Percentiles rank a stretch among this genome's conserved stretches.
phyloP scores from a whole-genome alignment of 2,888 invertebrate species.

The Catocala nupta region DNA sequence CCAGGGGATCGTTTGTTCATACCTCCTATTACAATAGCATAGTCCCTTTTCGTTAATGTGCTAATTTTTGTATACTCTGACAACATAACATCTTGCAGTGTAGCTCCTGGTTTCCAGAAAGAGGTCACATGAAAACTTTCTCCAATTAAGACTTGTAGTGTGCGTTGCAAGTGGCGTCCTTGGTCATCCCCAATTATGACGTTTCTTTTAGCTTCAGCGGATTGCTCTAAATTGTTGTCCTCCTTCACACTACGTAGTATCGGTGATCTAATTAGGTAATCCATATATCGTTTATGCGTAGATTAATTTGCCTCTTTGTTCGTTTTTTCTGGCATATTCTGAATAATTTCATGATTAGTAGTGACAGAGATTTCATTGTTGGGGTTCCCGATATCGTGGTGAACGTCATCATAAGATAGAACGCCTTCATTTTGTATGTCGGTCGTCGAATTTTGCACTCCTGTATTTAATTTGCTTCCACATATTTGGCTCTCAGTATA shows the following conservation, averaged over 20 bases:
- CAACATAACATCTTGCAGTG: neutral
- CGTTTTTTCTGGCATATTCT: neutral
- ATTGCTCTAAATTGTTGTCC: neutral
- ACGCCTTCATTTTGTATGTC: neutral
- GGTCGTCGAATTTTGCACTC: neutral
- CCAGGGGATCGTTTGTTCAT: neutral
- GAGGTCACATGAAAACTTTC: neutral
- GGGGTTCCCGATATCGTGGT: neutral
- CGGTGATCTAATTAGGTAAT: neutral
- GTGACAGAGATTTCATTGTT: neutral
- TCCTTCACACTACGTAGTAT: neutral
- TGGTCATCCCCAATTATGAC: neutral
- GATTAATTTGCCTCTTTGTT: neutral
- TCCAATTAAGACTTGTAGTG: neutral
- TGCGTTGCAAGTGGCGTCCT: neutral
- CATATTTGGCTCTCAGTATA: neutral
- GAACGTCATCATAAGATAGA: neutral
- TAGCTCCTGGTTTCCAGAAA: conserved; percentile 1
- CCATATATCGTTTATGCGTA: neutral
- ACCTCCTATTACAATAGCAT: conserved; percentile 1
- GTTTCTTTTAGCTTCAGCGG: neutral
- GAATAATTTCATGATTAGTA: no score
- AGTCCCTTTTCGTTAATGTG: neutral
- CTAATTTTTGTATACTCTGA: neutral
- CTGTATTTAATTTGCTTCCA: neutral